These are phyloP conservation scores for Synergus laeviventris DNA, from an alignment of 2,888 invertebrate genomes.

Conservation along the genomic window DNA sequence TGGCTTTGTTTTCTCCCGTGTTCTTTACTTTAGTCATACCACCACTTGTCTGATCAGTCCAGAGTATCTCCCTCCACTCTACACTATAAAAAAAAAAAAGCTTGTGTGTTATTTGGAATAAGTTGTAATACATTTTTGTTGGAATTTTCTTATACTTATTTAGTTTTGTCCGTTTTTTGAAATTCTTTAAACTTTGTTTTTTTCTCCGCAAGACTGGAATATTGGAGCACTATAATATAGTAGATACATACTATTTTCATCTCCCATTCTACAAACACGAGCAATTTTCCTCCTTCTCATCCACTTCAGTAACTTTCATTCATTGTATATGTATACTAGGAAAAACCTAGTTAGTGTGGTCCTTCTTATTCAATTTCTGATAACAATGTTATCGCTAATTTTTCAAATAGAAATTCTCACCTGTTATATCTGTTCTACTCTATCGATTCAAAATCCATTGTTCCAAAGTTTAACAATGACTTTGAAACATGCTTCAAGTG, in stretches of 20 bases:
- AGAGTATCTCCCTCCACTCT: no score
- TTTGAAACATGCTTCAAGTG: not conserved
- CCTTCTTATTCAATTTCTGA: constrained; percentile 4
- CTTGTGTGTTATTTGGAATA: no score
- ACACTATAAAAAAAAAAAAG: no score
- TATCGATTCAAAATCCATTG: not conserved
- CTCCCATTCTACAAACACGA: not conserved
- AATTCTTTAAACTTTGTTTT: no score
- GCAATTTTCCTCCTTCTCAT: not conserved
- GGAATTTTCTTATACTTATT: no score
- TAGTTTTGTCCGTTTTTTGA: no score
- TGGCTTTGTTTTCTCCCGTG: constrained; percentile 27
- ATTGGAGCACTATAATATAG: no score
- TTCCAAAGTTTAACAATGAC: not conserved
- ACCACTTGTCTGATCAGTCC: constrained; percentile 12
- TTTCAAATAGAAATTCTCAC: not conserved
- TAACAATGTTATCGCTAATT: not conserved
- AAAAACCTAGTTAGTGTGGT: not conserved
- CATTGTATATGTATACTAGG: not conserved
- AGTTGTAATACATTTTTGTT: no score
- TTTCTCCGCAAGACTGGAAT: no score
- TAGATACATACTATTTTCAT: not conserved
- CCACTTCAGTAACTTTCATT: not conserved
- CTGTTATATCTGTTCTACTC: not conserved
- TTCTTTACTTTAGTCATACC: constrained; percentile 15